phyloP scores from a whole-genome alignment of 2,888 invertebrate genomes.

The Hecatera dysodea region DNA sequence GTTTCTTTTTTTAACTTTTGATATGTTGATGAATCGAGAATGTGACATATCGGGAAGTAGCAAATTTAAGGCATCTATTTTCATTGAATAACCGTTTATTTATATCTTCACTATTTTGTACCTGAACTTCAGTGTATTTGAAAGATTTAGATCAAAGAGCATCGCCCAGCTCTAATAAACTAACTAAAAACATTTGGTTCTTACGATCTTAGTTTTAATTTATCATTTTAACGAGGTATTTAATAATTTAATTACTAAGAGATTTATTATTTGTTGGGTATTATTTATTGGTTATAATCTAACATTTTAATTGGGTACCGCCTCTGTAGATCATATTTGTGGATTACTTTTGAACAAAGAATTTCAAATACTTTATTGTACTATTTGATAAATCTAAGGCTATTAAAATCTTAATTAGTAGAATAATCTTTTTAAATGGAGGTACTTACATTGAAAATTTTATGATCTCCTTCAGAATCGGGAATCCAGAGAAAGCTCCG shows the following conservation, averaged over 20 bases:
- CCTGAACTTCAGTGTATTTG: neutral
- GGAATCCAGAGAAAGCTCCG: neutral
- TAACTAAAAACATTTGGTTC: neutral
- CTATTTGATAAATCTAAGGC: slow-evolving; percentile 1
- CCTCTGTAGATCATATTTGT: slow-evolving; percentile 5
- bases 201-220: neutral
- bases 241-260: neutral
- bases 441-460: neutral
- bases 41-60: too few relatives aligned
- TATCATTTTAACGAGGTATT: slow-evolving; percentile 5
- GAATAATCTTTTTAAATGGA: neutral
- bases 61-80: neutral
- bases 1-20: too few relatives aligned
- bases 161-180: neutral
- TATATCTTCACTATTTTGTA: neutral
- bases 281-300: slow-evolving; percentile 32
- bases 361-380: slow-evolving; percentile 6
- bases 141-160: neutral
- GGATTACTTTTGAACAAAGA: slow-evolving; percentile 33
- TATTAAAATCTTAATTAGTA: slow-evolving; percentile 19
- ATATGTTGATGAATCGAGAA: too few relatives aligned
- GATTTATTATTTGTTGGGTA: slow-evolving; percentile 3
- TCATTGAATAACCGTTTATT: neutral
- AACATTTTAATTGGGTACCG: slow-evolving; percentile 21
- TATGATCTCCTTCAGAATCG: neutral